phyloP scores from a whole-genome alignment of 2,888 invertebrate genomes.

The Platynereis dumerilii region DNA sequence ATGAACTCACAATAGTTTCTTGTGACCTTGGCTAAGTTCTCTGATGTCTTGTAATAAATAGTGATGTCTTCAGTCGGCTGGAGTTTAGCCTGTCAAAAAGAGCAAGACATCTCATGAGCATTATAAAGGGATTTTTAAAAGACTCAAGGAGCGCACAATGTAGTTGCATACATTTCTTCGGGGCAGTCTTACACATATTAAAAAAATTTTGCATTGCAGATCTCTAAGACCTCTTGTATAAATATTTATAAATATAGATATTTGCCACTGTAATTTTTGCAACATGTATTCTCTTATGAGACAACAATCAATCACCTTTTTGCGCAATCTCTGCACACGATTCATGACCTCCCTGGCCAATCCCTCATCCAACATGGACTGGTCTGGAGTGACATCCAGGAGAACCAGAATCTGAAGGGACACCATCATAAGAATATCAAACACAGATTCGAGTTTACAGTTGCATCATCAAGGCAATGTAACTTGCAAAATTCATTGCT shows the following conservation, averaged over 20 bases:
- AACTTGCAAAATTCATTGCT: too few species aligned
- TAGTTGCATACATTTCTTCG: background rate
- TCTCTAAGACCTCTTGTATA: too few species aligned
- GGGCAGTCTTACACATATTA: background rate
- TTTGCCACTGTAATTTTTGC: too few species aligned
- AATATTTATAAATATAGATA: too few species aligned
- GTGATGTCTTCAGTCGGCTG: slow-evolving; percentile 89
- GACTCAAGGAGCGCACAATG: background rate
- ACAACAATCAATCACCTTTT: slow-evolving; percentile 71
- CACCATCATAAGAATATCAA: too few species aligned
- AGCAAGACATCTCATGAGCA: too few species aligned
- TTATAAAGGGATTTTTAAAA: background rate
- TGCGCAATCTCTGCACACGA: slow-evolving; percentile 92
- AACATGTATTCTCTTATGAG: too few species aligned
- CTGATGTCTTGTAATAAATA: slow-evolving; percentile 73
- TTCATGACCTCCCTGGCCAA: slow-evolving; percentile 94
- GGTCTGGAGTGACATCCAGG: slow-evolving; percentile 87
- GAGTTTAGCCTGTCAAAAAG: slow-evolving; percentile 73
- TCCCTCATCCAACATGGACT: slow-evolving; percentile 91
- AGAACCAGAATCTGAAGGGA: slow-evolving; percentile 74
- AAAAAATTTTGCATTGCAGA: too few species aligned
- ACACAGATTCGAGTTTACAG: too few species aligned
- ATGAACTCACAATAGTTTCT: slow-evolving; percentile 78
- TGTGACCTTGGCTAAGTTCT: slow-evolving; percentile 69
- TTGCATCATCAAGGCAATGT: too few species aligned